Evolutionary conservation across 1,140 invertebrate genomes (phyloP).

Genomic region (Colletes latitarsis): DNA sequence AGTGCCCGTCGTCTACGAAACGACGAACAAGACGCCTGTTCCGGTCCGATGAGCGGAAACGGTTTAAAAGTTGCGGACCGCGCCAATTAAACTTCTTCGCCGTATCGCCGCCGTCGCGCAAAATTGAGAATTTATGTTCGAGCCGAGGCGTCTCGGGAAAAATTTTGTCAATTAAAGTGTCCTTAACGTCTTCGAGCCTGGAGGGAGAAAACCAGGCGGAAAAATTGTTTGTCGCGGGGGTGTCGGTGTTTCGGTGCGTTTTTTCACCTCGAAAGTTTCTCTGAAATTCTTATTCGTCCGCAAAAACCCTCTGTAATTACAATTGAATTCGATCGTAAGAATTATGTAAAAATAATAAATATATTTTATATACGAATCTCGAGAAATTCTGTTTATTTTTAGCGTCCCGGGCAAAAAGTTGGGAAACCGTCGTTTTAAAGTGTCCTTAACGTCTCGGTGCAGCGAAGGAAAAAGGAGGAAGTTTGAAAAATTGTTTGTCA

Average conservation of each 20-base stretch:
- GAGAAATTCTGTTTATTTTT: no score
- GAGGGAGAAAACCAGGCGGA: neutral
- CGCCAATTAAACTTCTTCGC: conserved; percentile 73
- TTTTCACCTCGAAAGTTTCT: no score
- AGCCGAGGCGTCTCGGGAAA: neutral
- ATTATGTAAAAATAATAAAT: no score
- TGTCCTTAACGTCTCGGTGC: neutral
- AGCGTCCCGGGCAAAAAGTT: no score
- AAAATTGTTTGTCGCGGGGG: neutral
- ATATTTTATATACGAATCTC: no score
- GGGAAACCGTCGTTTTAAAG: no score
- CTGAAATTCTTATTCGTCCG: no score
- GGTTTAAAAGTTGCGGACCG: conserved; percentile 72
- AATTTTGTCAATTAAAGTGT: conserved; percentile 65
- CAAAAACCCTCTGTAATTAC: no score
- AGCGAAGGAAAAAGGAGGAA: neutral
- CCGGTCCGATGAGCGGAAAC: conserved; percentile 63
- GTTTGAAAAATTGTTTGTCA: conserved; percentile 6
- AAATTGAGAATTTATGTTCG: conserved; percentile 73
- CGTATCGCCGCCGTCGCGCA: conserved; percentile 41
- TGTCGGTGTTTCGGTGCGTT: no score
- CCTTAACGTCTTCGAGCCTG: conserved; percentile 24
- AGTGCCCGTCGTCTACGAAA: neutral
- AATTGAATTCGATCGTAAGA: no score
- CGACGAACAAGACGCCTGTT: conserved; percentile 46